Conservation (phyloP, 2,113 vertebrate genomes). For the Urocolius indicus region DNA sequence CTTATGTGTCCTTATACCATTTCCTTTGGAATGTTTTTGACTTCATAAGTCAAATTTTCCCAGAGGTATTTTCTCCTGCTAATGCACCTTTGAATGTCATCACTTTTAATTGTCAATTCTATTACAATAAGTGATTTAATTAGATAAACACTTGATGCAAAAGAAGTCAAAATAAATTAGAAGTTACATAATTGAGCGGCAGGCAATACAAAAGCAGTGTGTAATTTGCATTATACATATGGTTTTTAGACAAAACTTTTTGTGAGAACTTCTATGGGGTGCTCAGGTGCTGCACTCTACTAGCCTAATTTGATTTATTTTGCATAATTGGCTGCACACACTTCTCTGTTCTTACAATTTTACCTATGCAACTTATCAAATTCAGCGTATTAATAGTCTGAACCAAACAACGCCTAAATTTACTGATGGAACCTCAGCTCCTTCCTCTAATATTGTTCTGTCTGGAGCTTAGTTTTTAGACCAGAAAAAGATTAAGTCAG, state of each 20-base stretch:
- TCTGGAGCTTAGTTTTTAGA: not conserved
- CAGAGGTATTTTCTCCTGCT: constrained; percentile 49
- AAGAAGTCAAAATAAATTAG: constrained; percentile 44
- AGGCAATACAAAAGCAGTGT: not conserved
- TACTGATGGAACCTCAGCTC: not conserved
- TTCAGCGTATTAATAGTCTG: not conserved
- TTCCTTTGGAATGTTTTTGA: constrained; percentile 39
- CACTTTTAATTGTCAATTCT: constrained; percentile 51
- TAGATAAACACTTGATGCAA: constrained; percentile 43
- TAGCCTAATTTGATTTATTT: not conserved
- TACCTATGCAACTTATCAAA: not conserved
- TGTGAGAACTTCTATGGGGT: fast-evolving
- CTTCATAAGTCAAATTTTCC: constrained; percentile 24
- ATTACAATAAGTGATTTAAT: constrained; percentile 58
- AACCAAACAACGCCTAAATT: not conserved
- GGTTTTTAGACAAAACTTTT: not conserved
- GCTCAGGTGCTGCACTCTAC: not conserved
- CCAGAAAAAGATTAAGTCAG: not conserved
- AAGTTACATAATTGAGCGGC: constrained; percentile 25
- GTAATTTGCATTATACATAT: not conserved
- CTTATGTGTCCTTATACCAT: not conserved
- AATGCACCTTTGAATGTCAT: constrained; percentile 49
- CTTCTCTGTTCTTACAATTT: not conserved
- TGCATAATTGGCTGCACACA: not conserved
- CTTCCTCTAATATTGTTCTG: fast-evolving